These are phyloP conservation scores for Peromyscus melanophrys DNA, from an alignment of 2,797 vertebrate genomes.

Conservation along the genomic window DNA sequence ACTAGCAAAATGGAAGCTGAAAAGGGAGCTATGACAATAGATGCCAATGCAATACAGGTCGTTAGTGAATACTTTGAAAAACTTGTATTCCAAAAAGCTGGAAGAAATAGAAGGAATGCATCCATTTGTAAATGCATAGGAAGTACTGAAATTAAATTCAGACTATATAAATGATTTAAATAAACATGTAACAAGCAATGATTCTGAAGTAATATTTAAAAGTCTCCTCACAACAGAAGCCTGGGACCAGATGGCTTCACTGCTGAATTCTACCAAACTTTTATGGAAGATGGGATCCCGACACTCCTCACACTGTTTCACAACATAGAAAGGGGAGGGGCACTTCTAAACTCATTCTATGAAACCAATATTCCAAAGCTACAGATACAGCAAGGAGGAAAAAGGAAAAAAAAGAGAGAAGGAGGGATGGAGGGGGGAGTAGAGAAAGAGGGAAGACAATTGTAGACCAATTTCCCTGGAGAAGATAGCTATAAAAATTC, in stretches of 20 bases:
- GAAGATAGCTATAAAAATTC: neutral
- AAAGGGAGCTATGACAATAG: neutral
- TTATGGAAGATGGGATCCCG: neutral
- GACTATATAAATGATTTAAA: neutral
- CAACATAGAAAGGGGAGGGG: neutral
- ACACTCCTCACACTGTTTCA: neutral
- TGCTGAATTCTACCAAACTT: neutral
- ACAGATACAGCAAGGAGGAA: neutral
- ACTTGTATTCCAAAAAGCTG: neutral
- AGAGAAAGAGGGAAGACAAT: fast-evolving
- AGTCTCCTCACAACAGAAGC: neutral
- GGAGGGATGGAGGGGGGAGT: neutral
- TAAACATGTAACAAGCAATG: neutral
- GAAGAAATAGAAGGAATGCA: neutral
- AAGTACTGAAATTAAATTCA: neutral
- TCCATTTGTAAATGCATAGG: neutral
- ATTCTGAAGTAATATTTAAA: neutral
- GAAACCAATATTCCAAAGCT: neutral
- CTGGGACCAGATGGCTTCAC: neutral
- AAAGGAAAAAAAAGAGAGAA: neutral
- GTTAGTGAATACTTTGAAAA: neutral
- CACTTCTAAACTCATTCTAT: neutral
- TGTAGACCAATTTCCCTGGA: neutral
- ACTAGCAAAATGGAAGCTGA: neutral
- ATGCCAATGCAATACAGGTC: neutral